Evolutionary conservation across 2,888 invertebrate species (phyloP).

Genomic region (Melanostoma mellinum): DNA sequence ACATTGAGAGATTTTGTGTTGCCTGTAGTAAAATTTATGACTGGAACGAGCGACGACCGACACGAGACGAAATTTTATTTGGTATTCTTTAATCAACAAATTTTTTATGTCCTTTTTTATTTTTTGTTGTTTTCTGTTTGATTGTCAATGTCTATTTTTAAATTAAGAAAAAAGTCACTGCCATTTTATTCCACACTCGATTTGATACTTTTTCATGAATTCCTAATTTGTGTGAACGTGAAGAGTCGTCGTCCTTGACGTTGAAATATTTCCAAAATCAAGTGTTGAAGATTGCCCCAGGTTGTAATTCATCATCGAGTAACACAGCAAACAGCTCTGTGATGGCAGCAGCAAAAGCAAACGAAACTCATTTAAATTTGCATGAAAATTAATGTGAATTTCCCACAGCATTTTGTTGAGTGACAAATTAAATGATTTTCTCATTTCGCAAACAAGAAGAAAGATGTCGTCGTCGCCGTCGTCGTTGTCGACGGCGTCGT

Average conservation of each 20-base stretch:
- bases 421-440: constrained; percentile 68
- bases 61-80: too few species aligned
- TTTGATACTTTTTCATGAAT: constrained; percentile 35
- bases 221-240: neutral
- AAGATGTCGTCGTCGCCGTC: constrained; percentile 17
- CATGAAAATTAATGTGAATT: constrained; percentile 49
- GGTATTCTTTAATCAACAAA: too few species aligned
- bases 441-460: constrained; percentile 24
- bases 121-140: too few species aligned
- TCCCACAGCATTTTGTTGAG: constrained; percentile 39
- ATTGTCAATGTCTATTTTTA: too few species aligned
- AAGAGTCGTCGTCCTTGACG: constrained; percentile 36
- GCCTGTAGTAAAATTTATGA: too few species aligned
- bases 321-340: neutral
- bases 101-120: too few species aligned
- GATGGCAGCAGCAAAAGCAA: neutral
- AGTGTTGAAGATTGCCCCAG: constrained; percentile 27
- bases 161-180: neutral
- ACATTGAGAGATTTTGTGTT: constrained; percentile 7
- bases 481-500: neutral
- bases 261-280: constrained; percentile 17
- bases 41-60: too few species aligned
- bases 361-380: constrained; percentile 49
- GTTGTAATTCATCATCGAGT: constrained; percentile 17
- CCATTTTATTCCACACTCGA: constrained; percentile 6